Conservation (phyloP, 1,140 invertebrate genomes). For the Panagrolaimus sp. region DNA sequence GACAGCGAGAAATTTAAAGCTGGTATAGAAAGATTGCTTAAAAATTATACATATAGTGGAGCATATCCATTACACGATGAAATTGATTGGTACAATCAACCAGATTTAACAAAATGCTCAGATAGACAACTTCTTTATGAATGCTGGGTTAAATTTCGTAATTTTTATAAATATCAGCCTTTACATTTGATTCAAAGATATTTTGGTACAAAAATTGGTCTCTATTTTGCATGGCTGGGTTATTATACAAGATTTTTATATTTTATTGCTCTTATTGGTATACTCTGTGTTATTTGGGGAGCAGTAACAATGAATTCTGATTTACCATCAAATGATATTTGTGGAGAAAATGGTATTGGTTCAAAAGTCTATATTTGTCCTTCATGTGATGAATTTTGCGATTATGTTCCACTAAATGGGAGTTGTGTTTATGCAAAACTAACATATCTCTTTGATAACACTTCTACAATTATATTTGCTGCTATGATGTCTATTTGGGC, state of each 20-base stretch:
- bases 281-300: conserved; percentile 69
- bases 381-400: conserved; percentile 45
- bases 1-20: conserved; percentile 36
- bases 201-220: conserved; percentile 69
- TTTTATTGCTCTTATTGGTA: conserved; percentile 75
- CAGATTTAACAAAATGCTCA: conserved; percentile 33
- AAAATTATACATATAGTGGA: conserved; percentile 75
- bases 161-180: conserved; percentile 66
- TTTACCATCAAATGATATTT: conserved; percentile 61
- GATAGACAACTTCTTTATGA: conserved; percentile 61
- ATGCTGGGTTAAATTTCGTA: conserved; percentile 66
- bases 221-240: conserved; percentile 98
- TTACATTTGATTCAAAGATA: conserved; percentile 73
- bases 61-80: conserved; percentile 83
- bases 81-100: conserved; percentile 19
- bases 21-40: conserved; percentile 79
- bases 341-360: conserved; percentile 38
- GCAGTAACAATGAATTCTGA: conserved; percentile 76
- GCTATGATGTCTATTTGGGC: conserved; percentile 90
- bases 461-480: conserved; percentile 89
- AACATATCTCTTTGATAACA: conserved; percentile 92
- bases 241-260: conserved; percentile 91
- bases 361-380: conserved; percentile 40
- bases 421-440: conserved; percentile 58
- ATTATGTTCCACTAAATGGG: conserved; percentile 36